phyloP scores from a whole-genome alignment of 2,888 invertebrate species.

The Matsumyia berberina region DNA sequence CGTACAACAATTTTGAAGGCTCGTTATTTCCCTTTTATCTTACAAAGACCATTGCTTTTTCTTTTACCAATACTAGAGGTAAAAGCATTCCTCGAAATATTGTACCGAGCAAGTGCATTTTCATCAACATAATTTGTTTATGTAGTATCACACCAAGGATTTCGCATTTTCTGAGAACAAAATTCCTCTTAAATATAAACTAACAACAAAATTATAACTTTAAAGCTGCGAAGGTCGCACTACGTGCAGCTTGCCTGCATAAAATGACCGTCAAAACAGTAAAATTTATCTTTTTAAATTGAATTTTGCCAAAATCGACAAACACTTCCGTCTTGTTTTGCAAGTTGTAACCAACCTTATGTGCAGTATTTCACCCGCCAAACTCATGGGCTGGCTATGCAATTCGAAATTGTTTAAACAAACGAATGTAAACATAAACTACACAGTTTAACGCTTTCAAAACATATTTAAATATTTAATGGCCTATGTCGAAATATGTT shows the following conservation, averaged over 20 bases:
- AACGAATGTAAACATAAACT: conserved; percentile 66
- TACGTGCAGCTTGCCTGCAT: conserved; percentile 17
- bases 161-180: background rate
- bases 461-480: conserved; percentile 74
- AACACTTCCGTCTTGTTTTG: conserved; percentile 63
- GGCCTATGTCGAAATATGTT: conserved; percentile 63
- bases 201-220: background rate
- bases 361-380: conserved; percentile 11
- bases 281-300: conserved; percentile 38
- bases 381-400: conserved; percentile 36
- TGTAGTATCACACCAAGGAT: background rate
- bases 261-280: conserved; percentile 37
- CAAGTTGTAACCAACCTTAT: conserved; percentile 34
- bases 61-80: too few species aligned
- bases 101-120: too few species aligned
- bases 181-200: conserved; percentile 6
- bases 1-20: too few species aligned
- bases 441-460: conserved; percentile 63
- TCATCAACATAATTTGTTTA: background rate
- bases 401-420: conserved; percentile 68
- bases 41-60: too few species aligned
- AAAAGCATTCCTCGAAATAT: too few species aligned
- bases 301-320: conserved; percentile 64
- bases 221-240: conserved; percentile 37
- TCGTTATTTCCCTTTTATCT: too few species aligned